phyloP scores from a whole-genome alignment of 2,797 vertebrate species.

The Gymnopithys bicolor region DNA sequence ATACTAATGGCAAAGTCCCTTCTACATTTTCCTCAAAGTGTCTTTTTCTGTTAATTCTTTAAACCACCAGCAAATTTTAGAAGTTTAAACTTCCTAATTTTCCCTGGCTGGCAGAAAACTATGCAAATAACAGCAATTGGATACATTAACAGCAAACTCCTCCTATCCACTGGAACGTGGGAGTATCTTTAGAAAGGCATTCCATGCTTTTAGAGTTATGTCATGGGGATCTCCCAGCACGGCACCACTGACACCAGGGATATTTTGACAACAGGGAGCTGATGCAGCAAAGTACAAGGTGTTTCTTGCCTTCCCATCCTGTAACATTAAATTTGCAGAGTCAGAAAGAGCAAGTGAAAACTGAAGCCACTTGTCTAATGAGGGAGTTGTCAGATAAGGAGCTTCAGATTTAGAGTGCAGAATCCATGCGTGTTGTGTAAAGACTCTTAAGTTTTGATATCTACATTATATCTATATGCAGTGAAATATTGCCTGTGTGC shows the following conservation, averaged over 20 bases:
- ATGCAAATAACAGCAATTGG: not conserved
- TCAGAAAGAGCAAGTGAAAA: not conserved
- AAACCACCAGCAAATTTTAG: not conserved
- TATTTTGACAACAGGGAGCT: not conserved
- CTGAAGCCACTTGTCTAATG: not conserved
- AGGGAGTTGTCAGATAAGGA: not conserved
- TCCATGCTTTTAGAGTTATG: not conserved
- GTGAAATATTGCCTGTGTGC: conserved; percentile 40
- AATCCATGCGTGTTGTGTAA: not conserved
- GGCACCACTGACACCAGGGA: not conserved
- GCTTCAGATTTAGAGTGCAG: not conserved
- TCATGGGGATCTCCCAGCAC: not conserved
- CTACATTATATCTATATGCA: conserved; percentile 6
- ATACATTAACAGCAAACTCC: not conserved
- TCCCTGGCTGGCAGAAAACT: not conserved
- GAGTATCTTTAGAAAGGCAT: not conserved
- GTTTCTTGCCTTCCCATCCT: not conserved
- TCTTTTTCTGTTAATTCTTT: not conserved
- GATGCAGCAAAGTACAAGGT: not conserved
- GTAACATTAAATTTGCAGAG: not conserved
- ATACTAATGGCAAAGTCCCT: not conserved
- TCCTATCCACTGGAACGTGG: not conserved
- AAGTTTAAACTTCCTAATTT: not conserved
- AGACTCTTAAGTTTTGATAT: conserved; percentile 7
- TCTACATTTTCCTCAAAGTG: not conserved